Base-by-base conservation (phyloP, 2,888 invertebrate species). In the Campopleginae sp. region DNA sequence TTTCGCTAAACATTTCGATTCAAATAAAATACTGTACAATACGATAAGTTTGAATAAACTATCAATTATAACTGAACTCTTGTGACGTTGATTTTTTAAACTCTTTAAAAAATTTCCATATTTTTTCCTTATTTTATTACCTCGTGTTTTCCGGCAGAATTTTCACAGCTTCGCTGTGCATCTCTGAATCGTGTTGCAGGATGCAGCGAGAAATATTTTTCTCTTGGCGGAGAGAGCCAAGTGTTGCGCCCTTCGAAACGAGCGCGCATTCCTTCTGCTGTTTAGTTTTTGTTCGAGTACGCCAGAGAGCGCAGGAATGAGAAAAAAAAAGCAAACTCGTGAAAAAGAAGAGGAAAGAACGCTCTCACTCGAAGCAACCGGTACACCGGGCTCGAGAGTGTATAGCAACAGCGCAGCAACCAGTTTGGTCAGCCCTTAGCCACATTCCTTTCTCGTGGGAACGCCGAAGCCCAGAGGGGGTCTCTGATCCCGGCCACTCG, bases 361-460 rank as follows among this genome's bases (percentile, higher is more conserved):
- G 82, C 71, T 84, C 71, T 84, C 86, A 86, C 88, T 88, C 82
- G 88, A 80, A 82, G 85, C 46, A 88, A 90, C 89, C 89, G 89
- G 90, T 89, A 89, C 89, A 87, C 85, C 33, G 38, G 48, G 6
- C 7, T 27, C 27, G 58, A 54, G 54, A 19, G 23, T 31, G 33
- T 46, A 31, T 23, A 74, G 76, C 70, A 79, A 84, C 86, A 81
- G 82, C 82, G 77, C 86, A 38, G 6, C 38, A 85, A 88, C 86
- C 87, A 86, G 88, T 89, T 87, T 86, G 86, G 86, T 85, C 87
- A 87, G 89, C 91, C 91, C 90, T 90, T 90, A 89, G 87, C 88
- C 88, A 89, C 91, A 91, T 91, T 91, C 91, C 91, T 88, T 89
- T 90, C 90, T 89, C 89, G 88, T 88, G 88, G 86, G 88, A 87